Evolutionary conservation across 2,888 invertebrate species (phyloP).

Genomic region (Microdon myrmicae): DNA sequence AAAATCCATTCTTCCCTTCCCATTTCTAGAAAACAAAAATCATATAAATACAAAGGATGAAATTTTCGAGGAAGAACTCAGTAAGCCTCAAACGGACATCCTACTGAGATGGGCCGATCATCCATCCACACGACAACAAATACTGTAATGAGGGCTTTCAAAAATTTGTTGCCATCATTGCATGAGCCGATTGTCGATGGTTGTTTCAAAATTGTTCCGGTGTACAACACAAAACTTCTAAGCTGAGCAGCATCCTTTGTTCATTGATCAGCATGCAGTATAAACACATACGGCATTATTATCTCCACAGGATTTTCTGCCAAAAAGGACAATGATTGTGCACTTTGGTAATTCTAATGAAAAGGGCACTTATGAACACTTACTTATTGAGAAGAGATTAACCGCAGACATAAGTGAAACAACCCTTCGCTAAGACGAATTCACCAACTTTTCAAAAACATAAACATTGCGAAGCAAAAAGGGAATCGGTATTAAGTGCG

Average conservation of each 20-base stretch:
- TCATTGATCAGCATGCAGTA: constrained; percentile 18
- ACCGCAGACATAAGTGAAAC: constrained; percentile 23
- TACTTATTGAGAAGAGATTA: constrained; percentile 34
- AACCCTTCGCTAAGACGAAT: constrained; percentile 24
- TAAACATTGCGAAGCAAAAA: constrained; percentile 12
- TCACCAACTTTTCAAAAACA: constrained; percentile 10
- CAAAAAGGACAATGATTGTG: constrained; percentile 19
- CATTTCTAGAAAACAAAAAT: too few species aligned
- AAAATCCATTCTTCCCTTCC: too few species aligned
- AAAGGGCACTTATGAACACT: constrained; percentile 20
- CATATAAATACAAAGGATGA: too few species aligned
- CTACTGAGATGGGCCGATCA: too few species aligned
- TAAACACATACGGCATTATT: constrained; percentile 34
- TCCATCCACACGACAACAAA: too few species aligned
- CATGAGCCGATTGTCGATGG: too few species aligned
- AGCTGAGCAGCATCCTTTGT: constrained; percentile 33
- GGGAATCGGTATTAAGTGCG: constrained; percentile 29
- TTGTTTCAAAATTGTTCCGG: too few species aligned
- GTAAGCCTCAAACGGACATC: too few species aligned
- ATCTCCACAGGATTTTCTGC: constrained; percentile 34
- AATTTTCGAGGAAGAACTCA: too few species aligned
- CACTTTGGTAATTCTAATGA: constrained; percentile 24
- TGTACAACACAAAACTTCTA: constrained; percentile 9
- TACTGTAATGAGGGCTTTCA: too few species aligned
- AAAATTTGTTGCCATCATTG: too few species aligned